phyloP scores from a whole-genome alignment of 2,113 vertebrate genomes.

The Oceanites oceanicus region DNA sequence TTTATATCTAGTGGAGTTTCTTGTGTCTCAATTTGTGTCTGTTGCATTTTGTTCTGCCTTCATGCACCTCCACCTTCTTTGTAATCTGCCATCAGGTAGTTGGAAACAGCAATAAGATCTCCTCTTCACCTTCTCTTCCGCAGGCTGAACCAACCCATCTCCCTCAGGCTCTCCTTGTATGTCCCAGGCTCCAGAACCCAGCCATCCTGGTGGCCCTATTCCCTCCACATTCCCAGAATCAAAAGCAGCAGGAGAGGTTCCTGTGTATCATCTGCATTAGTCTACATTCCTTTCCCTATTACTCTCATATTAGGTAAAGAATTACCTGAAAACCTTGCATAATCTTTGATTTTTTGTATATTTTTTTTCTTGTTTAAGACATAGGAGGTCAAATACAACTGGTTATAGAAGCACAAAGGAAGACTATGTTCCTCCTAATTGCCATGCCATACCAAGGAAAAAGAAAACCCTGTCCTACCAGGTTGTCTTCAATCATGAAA shows the following conservation, averaged over 20 bases:
- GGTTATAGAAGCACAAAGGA: neutral
- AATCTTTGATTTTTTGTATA: neutral
- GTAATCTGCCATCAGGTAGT: neutral
- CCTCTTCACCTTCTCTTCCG: neutral
- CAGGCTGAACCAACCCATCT: neutral
- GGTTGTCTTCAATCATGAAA: neutral
- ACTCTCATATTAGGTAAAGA: neutral
- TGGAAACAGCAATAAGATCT: neutral
- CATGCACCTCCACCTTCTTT: neutral
- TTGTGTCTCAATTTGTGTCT: neutral
- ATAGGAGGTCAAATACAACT: neutral
- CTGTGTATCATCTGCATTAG: neutral
- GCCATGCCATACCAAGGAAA: neutral
- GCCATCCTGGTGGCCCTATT: neutral
- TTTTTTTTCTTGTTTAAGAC: neutral
- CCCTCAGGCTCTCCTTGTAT: neutral
- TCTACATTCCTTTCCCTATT: neutral
- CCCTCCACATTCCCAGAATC: neutral
- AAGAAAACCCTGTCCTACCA: neutral
- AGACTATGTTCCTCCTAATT: neutral
- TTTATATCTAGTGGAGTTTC: neutral
- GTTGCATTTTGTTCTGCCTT: neutral
- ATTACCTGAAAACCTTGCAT: neutral
- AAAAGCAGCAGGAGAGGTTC: neutral
- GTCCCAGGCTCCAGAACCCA: fast-evolving